Evolutionary conservation across 2,113 vertebrate genomes (phyloP).

Genomic region (Carlito syrichta): DNA sequence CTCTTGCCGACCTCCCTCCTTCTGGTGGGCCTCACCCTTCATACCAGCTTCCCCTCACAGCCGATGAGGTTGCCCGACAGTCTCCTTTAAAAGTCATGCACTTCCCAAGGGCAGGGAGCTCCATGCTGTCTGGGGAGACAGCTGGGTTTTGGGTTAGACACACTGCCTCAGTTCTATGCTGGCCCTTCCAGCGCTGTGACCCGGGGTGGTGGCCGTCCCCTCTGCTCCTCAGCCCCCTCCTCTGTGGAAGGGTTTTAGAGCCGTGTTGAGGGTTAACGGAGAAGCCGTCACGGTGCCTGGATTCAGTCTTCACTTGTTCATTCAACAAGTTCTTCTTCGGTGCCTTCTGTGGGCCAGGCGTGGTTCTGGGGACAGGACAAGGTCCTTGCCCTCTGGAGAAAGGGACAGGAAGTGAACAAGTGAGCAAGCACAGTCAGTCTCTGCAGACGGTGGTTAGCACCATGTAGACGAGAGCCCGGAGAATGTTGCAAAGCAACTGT

Average conservation of each 20-base stretch:
- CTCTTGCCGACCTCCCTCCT: neutral
- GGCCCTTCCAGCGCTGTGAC: neutral
- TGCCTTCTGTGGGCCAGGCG: neutral
- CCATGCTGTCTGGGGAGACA: no score
- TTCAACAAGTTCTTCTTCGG: neutral
- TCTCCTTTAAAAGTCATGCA: no score
- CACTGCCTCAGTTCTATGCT: neutral
- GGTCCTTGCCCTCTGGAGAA: neutral
- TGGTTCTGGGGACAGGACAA: neutral
- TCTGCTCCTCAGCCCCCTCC: neutral
- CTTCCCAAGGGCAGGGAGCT: neutral
- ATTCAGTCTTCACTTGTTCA: neutral
- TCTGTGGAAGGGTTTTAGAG: neutral
- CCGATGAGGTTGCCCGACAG: fast-evolving
- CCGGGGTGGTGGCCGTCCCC: neutral
- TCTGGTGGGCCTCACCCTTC: no score
- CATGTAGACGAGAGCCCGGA: neutral
- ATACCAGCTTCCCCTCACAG: no score
- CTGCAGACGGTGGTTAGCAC: neutral
- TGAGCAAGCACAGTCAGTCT: neutral
- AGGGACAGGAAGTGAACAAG: neutral
- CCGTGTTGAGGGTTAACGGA: neutral
- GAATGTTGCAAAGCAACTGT: neutral
- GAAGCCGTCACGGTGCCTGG: neutral
- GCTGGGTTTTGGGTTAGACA: neutral